Evolutionary conservation across 2,888 invertebrate species (phyloP).

Genomic region (Chrysina gloriosa): DNA sequence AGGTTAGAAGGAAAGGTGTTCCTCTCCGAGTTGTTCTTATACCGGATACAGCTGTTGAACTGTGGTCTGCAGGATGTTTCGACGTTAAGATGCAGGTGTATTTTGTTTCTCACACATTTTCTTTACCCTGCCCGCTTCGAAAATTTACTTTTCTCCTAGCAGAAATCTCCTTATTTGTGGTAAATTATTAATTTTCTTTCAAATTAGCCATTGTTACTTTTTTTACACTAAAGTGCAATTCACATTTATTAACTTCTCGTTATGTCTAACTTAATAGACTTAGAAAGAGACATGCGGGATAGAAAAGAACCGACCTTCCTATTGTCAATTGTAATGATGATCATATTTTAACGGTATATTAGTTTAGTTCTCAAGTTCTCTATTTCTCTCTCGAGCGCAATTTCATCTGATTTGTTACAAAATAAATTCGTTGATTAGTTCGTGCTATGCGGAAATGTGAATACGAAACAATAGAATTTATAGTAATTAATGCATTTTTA

Average conservation of each 20-base stretch:
- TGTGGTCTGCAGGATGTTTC: conserved; percentile 60
- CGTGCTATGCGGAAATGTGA: conserved; percentile 2
- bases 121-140: conserved; percentile 15
- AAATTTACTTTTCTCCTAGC: conserved; percentile 21
- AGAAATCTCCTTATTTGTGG: too few relatives aligned
- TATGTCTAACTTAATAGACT: neutral
- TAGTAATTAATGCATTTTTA: conserved; percentile 19
- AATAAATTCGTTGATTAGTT: conserved; percentile 12
- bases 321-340: conserved; percentile 22
- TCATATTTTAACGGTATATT: conserved; percentile 31
- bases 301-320: conserved; percentile 5
- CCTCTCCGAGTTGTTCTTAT: conserved; percentile 42
- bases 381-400: neutral
- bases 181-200: conserved; percentile 5
- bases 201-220: neutral
- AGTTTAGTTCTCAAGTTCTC: conserved; percentile 27
- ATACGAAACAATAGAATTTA: conserved; percentile 18
- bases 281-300: neutral
- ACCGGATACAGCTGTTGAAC: conserved; percentile 65
- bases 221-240: neutral
- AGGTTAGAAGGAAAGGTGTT: conserved; percentile 57
- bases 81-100: conserved; percentile 62
- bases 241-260: neutral
- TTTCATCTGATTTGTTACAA: conserved; percentile 10
- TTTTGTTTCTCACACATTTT: conserved; percentile 57